Base-by-base conservation (phyloP, 2,888 invertebrate genomes). In the Drosophila anomalata region DNA sequence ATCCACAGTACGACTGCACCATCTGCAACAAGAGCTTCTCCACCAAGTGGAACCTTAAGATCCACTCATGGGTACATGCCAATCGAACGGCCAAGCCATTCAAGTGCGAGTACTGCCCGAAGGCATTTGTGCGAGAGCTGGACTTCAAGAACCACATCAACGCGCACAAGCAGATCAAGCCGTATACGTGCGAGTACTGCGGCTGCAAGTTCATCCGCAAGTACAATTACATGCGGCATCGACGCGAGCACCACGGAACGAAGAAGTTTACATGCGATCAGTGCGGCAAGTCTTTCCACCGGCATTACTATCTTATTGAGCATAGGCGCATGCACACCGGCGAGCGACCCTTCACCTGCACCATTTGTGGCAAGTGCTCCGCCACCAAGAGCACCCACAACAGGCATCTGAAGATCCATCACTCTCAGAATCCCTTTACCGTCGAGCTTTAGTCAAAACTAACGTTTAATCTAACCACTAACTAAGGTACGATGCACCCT, bases 321-420 rank as follows among this genome's bases (percentile, higher is more conserved):
- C 97, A 97, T 89, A 94, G 96, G 93, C 94, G 96, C 77, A 96
- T 96, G 55, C 97, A 97, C 89, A 96, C 95, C 62, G 97, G 97
- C 0, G 94, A 92, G 70, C 85, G 92, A 57, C 97, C 97, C 33
- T 97, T 95, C 92, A 94, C 96, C 0, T 97, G 97, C 92, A 96
- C 96, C 86, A 96, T 97, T 65, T 97, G 97, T 91, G 97, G 97
- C 31, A 97, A 97, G 92, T 95, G 96, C 8, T 96, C 96, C 51
- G 95, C 96, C 79, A 97, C 97, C 59, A 97, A 97, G 92, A 96
- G 96, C 47, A 97, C 97, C 92, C 97, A 97, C 89, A 97, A 97
- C 88, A 97, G 97, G 91, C 97, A 97, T 91, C 94, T 97, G 65
- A 95, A 96, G 92, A 97, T 97, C 83, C 97, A 97, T 91, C 97